Evolutionary conservation across 2,888 invertebrate species (phyloP), one percentile per base, ranked within the genome.

Genomic region (Dusona sp.): DNA sequence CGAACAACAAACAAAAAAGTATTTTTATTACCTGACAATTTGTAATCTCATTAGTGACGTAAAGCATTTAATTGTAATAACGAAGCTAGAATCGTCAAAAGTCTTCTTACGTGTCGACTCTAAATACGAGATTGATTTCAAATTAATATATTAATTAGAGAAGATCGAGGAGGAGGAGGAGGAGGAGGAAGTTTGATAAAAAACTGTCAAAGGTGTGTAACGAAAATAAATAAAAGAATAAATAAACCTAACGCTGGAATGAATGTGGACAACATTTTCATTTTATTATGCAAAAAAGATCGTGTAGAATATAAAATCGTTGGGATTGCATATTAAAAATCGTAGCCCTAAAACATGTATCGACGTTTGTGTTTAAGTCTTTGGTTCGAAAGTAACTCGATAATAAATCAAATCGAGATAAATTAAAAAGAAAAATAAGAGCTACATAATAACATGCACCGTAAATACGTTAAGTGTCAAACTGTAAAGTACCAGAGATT

Each of bases 371-470:
- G 19, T 79, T 29, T 9, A 61, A 67, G 51, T 78, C 78, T 78
- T 67, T 78, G 51, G 51, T 51, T 51, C 78, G 22, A 36, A 25
- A n/a, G 45, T 42, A 67, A 8, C 42, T 64, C 64, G 51, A 51
- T 36, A 22, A 1, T n/a, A 22, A 36, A 65, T 36, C 1, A 7
- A 36, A 51, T 51, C 36, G 78, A 67, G 16, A 45, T 45, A 2
- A 72, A 61, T 38, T 54, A 64, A 64, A 51, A 72, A 54, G 22
- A 54, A 68, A 67, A 82, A 3, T n/a, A 6, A 29, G 16, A 75
- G 57, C 68, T 19, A 25, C 33, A 51, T 65, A 19, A 51, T 79
- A 45, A 82, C 87, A 84, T 87, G 84, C 87, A 87, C 48, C 33
- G 61, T 61, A 67, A 80, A 73, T 61, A 78, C 22, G 65, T 77